These are phyloP conservation scores for Drosophila pallidifrons DNA, from an alignment of 1,140 invertebrate genomes.

Conservation along the genomic window DNA sequence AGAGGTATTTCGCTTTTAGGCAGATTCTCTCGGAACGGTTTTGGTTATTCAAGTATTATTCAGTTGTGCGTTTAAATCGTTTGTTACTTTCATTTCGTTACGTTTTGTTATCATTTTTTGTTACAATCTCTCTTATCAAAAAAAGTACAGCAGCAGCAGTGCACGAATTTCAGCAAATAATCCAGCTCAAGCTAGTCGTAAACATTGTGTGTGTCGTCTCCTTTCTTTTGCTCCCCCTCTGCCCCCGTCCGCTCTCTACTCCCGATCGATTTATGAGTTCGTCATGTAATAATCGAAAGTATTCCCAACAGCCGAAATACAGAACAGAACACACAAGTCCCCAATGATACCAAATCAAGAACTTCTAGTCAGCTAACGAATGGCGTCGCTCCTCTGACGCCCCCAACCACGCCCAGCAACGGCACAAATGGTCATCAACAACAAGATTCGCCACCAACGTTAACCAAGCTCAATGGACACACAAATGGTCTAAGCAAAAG, in stretches of 20 bases:
- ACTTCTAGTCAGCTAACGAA: constrained; percentile 34
- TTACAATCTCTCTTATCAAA: constrained; percentile 1
- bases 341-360: constrained; percentile 57
- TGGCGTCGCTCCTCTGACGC: constrained; percentile 27
- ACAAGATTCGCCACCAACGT: not conserved
- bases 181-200: constrained; percentile 14
- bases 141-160: not conserved
- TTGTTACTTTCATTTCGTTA: constrained; percentile 16
- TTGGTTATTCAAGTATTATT: constrained; percentile 46
- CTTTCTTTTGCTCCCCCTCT: not conserved
- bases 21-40: constrained; percentile 85
- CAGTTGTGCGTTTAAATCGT: constrained; percentile 21
- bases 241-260: not conserved
- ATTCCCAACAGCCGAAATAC: constrained; percentile 80
- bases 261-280: constrained; percentile 9
- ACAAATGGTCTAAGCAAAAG: constrained; percentile 20
- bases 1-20: constrained; percentile 92
- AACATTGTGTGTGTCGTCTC: constrained; percentile 8
- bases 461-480: constrained; percentile 20
- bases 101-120: constrained; percentile 6
- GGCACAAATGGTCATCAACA: constrained; percentile 23
- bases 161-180: constrained; percentile 4
- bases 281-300: constrained; percentile 66
- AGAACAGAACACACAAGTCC: constrained; percentile 71
- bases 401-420: constrained; percentile 17